These are phyloP conservation scores for Phaethornis superciliosus DNA, from an alignment of 2,113 vertebrate genomes.

Conservation along the genomic window DNA sequence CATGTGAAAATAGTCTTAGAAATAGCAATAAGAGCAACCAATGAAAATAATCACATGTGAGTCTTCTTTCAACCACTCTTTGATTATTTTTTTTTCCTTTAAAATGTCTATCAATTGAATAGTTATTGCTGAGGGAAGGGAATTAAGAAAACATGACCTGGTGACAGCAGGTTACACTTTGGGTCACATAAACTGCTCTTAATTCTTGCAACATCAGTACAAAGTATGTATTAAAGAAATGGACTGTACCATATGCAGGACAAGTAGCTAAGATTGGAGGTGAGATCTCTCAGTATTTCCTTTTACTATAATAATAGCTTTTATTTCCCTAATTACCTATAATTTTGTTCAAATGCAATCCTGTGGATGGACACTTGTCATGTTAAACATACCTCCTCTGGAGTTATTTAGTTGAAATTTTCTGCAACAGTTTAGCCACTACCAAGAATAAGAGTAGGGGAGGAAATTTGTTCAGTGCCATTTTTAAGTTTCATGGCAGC, in stretches of 20 bases:
- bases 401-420: background rate
- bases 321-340: background rate
- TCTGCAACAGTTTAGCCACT: background rate
- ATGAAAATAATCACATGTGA: background rate
- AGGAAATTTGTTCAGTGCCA: accelerated
- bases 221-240: conserved; percentile 9
- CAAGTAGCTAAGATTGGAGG: background rate
- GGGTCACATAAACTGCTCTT: background rate
- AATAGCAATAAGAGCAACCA: background rate
- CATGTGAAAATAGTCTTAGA: background rate
- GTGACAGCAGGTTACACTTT: conserved; percentile 10
- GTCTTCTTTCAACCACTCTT: background rate
- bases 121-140: background rate
- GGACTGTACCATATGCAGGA: background rate
- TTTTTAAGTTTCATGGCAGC: background rate
- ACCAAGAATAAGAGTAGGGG: background rate
- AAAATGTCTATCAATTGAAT: background rate
- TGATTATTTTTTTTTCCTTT: background rate
- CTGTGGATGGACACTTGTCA: background rate
- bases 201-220: background rate
- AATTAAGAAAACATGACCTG: background rate
- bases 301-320: background rate
- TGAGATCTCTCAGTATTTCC: background rate
- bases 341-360: background rate
- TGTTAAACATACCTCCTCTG: background rate